phyloP scores from a whole-genome alignment of 2,797 vertebrate species.

The Mycteria americana region DNA sequence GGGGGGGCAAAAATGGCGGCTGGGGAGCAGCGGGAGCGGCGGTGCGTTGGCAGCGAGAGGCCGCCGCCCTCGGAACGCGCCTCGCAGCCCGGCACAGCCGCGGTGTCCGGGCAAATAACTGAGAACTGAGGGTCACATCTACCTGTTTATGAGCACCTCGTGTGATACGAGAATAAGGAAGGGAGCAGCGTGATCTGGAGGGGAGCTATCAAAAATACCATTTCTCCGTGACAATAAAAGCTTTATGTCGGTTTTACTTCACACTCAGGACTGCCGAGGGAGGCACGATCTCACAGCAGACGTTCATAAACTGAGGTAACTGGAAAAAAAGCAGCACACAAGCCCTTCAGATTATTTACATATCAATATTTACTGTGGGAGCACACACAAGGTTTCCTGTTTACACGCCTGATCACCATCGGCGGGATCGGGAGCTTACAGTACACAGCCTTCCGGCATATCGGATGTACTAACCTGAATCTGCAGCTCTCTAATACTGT shows the following conservation, averaged over 20 bases:
- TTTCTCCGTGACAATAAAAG: background rate
- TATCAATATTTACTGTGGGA: background rate
- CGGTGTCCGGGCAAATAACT: accelerated
- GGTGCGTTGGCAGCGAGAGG: accelerated
- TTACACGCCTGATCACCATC: background rate
- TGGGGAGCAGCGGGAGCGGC: background rate
- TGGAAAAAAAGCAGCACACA: background rate
- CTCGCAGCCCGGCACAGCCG: accelerated
- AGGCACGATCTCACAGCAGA: background rate
- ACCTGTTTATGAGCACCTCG: accelerated
- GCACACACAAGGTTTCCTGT: background rate
- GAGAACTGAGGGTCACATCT: accelerated
- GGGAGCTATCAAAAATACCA: accelerated
- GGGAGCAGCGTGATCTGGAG: accelerated
- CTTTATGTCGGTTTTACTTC: background rate
- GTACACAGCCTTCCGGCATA: accelerated
- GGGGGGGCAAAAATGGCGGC: background rate
- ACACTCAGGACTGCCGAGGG: background rate
- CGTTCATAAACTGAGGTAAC: background rate
- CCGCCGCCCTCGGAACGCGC: accelerated
- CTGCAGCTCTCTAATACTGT: background rate
- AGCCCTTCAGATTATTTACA: background rate
- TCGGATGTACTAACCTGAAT: accelerated
- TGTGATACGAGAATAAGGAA: background rate
- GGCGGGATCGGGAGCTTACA: accelerated